Evolutionary conservation across 2,888 invertebrate species (phyloP).

Genomic region (Pegoplata infirma): DNA sequence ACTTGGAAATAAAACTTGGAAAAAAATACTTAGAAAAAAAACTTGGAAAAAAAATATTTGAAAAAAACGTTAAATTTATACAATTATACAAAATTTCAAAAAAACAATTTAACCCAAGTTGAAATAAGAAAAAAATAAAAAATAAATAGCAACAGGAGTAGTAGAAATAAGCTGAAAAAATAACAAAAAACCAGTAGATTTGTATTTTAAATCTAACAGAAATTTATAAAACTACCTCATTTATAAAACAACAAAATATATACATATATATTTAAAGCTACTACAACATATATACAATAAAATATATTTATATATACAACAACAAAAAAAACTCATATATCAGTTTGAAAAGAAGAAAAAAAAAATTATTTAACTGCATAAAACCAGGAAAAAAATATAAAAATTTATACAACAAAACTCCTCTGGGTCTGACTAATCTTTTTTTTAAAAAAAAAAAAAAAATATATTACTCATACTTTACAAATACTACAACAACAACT

Average conservation of each 20-base stretch:
- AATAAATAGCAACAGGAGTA: conserved; percentile 34
- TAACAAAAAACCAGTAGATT: conserved; percentile 51
- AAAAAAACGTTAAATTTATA: too few relatives aligned
- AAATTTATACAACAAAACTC: conserved; percentile 34
- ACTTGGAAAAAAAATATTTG: too few relatives aligned
- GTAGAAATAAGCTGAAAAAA: conserved; percentile 17
- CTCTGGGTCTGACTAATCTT: conserved; percentile 63
- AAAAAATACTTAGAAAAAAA: too few relatives aligned
- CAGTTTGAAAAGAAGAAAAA: conserved; percentile 43
- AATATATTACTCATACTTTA: conserved; percentile 57
- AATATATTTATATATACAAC: not conserved
- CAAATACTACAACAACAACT: conserved; percentile 41
- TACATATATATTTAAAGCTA: conserved; percentile 12
- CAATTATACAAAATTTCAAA: too few relatives aligned
- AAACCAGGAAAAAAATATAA: conserved; percentile 47
- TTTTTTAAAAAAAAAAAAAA: too few relatives aligned
- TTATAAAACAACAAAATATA: conserved; percentile 24
- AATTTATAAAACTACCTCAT: conserved; percentile 57
- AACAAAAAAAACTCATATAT: conserved; percentile 50
- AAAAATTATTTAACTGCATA: conserved; percentile 46
- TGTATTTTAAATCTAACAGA: conserved; percentile 44
- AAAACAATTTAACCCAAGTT: too few relatives aligned
- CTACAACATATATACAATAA: conserved; percentile 48
- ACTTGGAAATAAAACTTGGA: too few relatives aligned
- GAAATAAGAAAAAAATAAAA: too few relatives aligned